These are phyloP conservation scores for Tipula helvola DNA, from an alignment of 2,888 invertebrate genomes.

Conservation along the genomic window DNA sequence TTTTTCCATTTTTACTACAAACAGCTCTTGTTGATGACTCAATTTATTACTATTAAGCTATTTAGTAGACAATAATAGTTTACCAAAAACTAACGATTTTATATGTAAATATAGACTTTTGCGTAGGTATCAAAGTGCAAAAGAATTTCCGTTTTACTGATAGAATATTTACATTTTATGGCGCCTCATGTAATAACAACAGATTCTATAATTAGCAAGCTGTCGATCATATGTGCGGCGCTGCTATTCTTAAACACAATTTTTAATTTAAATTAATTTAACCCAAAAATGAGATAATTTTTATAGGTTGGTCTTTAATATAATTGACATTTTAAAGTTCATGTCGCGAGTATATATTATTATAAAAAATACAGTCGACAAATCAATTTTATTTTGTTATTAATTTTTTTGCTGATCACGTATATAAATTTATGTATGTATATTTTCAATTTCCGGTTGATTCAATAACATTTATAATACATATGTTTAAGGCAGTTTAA, in stretches of 20 bases:
- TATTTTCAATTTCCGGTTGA: slow-evolving; percentile 6
- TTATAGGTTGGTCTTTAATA: not conserved
- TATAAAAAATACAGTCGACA: not conserved
- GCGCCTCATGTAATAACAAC: not conserved
- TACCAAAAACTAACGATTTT: not conserved
- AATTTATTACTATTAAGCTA: not conserved
- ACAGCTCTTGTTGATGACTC: not conserved
- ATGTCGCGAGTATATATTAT: not conserved
- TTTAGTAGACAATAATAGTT: not conserved
- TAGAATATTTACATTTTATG: not conserved
- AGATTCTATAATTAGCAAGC: not conserved
- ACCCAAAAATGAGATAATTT: not conserved
- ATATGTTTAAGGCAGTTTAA: not conserved
- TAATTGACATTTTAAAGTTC: not conserved
- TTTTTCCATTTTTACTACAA: not conserved
- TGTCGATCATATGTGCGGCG: not conserved
- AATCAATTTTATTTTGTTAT: not conserved
- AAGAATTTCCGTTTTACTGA: not conserved
- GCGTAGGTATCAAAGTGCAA: not conserved
- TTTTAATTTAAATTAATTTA: not conserved
- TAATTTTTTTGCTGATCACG: not conserved
- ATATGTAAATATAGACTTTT: not conserved
- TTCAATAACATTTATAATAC: too few relatives aligned
- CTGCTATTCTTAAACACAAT: not conserved
- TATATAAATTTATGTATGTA: not conserved